A percentile compares a stretch with the other conserved stretches of the same genome.
phyloP scores from a whole-genome alignment of 2,113 vertebrate genomes.

The Motacilla tschutschensis region DNA sequence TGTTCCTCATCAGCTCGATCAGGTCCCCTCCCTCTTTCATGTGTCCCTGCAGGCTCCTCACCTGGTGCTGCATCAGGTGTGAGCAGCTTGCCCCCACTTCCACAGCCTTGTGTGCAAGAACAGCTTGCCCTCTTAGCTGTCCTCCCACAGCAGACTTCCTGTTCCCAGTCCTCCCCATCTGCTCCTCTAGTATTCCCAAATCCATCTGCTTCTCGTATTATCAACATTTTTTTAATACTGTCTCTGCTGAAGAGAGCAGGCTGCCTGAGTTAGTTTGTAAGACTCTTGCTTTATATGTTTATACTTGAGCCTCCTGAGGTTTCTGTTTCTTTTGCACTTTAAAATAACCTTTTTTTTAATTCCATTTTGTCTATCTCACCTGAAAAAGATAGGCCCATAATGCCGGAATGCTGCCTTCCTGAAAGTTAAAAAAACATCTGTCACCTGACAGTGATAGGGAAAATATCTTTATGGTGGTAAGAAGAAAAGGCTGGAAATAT shows the following conservation, averaged over 20 bases:
- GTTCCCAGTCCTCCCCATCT: slow-evolving; percentile 6
- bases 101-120: background rate
- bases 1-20: background rate
- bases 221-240: background rate
- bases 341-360: background rate
- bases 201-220: slow-evolving; percentile 26
- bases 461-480: background rate
- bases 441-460: background rate
- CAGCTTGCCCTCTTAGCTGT: slow-evolving; percentile 9
- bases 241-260: background rate
- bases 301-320: background rate
- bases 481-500: background rate
- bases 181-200: background rate
- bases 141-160: slow-evolving; percentile 10
- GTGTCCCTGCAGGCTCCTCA: background rate
- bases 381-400: background rate
- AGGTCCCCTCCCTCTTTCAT: accelerated
- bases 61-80: background rate
- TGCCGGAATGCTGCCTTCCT: background rate
- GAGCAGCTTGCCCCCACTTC: background rate
- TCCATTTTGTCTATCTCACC: background rate
- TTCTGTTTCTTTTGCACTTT: background rate
- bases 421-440: background rate
- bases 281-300: background rate
- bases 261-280: background rate